These are phyloP conservation scores for Enchytraeus crypticus DNA, from an alignment of 2,888 invertebrate species.

Conservation along the genomic window DNA sequence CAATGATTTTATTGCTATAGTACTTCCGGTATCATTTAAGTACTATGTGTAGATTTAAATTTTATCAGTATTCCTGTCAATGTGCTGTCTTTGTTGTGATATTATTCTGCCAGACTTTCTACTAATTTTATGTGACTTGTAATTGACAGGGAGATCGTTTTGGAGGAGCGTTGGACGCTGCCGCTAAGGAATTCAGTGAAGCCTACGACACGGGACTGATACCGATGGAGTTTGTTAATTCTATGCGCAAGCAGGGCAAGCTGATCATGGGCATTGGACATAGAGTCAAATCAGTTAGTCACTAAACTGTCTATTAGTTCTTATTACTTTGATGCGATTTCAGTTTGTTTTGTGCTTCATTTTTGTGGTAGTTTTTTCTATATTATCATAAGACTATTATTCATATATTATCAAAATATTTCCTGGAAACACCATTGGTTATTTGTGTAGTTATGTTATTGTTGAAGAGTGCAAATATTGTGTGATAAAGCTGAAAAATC, in stretches of 20 bases:
- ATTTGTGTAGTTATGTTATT: no score
- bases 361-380: background rate
- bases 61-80: no score
- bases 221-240: conserved; percentile 96
- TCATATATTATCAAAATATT: no score
- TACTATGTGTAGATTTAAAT: no score
- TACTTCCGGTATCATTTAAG: no score
- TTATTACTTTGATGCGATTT: background rate
- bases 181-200: conserved; percentile 90
- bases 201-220: conserved; percentile 87
- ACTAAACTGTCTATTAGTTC: background rate
- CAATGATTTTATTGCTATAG: no score
- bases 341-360: background rate
- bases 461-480: no score
- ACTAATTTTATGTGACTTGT: no score
- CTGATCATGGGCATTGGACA: conserved; percentile 99
- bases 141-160: conserved; percentile 87
- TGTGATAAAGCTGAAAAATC: no score
- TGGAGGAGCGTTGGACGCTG: conserved; percentile 96
- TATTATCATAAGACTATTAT: background rate
- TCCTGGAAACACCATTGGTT: no score
- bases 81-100: no score
- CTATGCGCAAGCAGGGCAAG: conserved; percentile 90
- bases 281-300: conserved; percentile 60
- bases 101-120: no score